phyloP scores from a whole-genome alignment of 2,797 vertebrate species.

The Menidia menidia region DNA sequence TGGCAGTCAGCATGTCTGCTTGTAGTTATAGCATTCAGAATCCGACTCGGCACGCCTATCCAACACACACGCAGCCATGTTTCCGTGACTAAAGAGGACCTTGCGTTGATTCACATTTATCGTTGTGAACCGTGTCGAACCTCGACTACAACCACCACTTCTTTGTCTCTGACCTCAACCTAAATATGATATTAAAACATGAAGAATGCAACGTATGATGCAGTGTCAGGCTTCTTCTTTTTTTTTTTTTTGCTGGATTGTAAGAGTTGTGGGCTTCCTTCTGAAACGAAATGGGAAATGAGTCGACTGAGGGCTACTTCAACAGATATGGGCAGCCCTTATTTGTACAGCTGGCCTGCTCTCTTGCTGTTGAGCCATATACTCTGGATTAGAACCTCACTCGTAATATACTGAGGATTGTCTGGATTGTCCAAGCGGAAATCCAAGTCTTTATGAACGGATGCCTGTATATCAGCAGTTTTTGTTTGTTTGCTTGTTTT shows the following conservation, averaged over 20 bases:
- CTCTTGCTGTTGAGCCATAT: constrained; percentile 11
- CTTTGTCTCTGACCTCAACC: not conserved
- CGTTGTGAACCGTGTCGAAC: not conserved
- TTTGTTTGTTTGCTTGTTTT: not conserved
- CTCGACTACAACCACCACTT: not conserved
- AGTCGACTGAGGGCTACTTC: constrained; percentile 22
- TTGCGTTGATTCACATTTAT: not conserved
- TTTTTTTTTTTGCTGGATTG: not conserved
- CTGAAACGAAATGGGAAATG: constrained; percentile 2
- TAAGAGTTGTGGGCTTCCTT: not conserved
- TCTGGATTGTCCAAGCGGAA: constrained; percentile 14
- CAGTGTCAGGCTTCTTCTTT: not conserved
- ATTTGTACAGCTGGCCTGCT: constrained; percentile 63
- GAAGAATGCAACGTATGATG: not conserved
- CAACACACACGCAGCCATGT: not conserved
- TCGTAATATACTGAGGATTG: constrained; percentile 7
- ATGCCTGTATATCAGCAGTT: not conserved
- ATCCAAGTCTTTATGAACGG: not conserved
- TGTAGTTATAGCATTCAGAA: constrained; percentile 47
- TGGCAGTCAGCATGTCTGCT: constrained; percentile 64
- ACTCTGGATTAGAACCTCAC: not conserved
- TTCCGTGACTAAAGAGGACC: not conserved
- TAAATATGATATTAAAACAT: not conserved
- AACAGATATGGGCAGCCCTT: constrained; percentile 55
- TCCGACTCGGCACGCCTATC: constrained; percentile 21